Base-by-base conservation (phyloP, 1,140 invertebrate species). In the Aphaenogaster rudis region DNA sequence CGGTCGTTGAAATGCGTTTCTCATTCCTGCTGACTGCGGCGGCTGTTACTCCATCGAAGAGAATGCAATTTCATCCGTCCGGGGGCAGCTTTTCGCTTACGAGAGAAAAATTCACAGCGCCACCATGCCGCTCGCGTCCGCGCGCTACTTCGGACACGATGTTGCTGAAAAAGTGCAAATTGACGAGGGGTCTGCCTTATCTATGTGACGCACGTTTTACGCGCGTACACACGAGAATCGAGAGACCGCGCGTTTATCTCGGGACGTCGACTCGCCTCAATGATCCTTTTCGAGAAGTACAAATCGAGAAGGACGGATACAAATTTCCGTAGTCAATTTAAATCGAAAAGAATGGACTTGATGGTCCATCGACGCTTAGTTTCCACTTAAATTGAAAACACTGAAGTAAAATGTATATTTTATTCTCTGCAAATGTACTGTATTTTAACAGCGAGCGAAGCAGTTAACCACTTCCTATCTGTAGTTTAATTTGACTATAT, bases 1-100 rank as follows among this genome's bases (percentile, higher is more conserved):
- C 21, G 66, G 79, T 71, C 79, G 79, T 45, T 81, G 64, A 81
- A 81, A 57, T 50, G 79, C 79, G 79, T 81, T 81, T 81, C 79
- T 81, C 79, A 84, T 61, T 76, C 80, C 80, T 61, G 80, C 67
- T 84, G 80, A 84, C 54, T 84, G 54, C 45, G 69, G 69, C 80
- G 80, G 69, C 80, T 61, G 80, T 66, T 84, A 84, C 80, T 76
- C 28, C 71, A 71, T 84, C 69, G 69, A 84, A 63, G 69, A 84
- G 69, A 84, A 84, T 76, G 80, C 52, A 74, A 76, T 61, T 84
- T 84, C 57, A 84, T 84, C 42, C 45, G 54, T 48, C 42, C 39
- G 33, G 42, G 67, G 42, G 13, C 36, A 63, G 45, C 45, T 84
- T 84, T 84, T 61, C 54, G 69, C 80, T 84, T 84, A 84, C 80